Base-by-base conservation (phyloP, 2,888 invertebrate species). In the Nymphalis polychloros region DNA sequence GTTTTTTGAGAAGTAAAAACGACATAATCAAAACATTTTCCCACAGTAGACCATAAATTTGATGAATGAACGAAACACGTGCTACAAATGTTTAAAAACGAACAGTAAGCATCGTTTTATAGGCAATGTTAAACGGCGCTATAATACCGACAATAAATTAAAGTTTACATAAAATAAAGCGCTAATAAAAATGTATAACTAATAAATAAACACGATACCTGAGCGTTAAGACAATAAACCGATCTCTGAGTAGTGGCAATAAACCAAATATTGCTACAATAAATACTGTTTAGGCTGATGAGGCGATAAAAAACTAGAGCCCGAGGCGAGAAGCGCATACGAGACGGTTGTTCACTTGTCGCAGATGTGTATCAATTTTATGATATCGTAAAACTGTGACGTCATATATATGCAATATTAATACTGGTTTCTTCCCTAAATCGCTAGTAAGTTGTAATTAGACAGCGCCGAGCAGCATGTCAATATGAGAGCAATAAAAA, bases 121-220 rank as follows among this genome's bases (percentile, higher is more conserved):
- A 91, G 92, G 90, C 90, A 89, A 92, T 90, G 92, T 92, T 90
- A 91, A 92, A 89, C 88, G 86, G 78, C 83, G 84, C 86, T 88
- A 88, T 86, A 90, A 88, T 84, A 84, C 90, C 91, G 87, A 86
- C 88, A 90, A 90, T 92, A 92, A 92, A 92, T 92, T 92, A 88
- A 91, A 91, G 85, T 90, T 92, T 87, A 92, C 91, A 90, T 91
- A 89, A 92, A 92, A 90, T 92, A 88, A 92, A 92, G 88, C 90
- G 86, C 85, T 85, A 90, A 92, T 92, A 92, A 92, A 92, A 92
- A 90, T 91, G 92, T 92, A 92, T 92, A 92, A 91, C 90, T 92
- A 92, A 92, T 92, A 92, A 92, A 92, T 92, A 90, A 92, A 92
- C 90, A 92, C 88, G 89, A 90, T 91, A 92, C 92, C 92, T 92